These are phyloP conservation scores for Colletes collaris DNA, from an alignment of 2,888 invertebrate species.

Conservation along the genomic window DNA sequence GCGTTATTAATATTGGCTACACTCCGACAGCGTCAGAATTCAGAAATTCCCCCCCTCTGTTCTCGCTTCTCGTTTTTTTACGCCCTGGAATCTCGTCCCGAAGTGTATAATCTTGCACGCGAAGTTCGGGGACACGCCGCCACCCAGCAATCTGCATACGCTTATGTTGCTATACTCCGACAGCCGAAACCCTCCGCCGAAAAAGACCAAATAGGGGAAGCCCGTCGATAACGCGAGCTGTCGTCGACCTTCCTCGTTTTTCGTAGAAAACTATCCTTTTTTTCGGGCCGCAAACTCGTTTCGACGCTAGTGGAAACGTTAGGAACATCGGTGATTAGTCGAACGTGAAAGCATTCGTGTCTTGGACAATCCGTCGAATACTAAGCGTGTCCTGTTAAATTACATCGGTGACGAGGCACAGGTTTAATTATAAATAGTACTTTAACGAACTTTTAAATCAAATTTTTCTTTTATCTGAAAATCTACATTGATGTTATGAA, in stretches of 20 bases:
- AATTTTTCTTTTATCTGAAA: no score
- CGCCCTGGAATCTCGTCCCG: constrained; percentile 72
- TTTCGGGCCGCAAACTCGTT: no score
- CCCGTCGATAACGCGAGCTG: constrained; percentile 59
- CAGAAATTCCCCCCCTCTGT: constrained; percentile 26
- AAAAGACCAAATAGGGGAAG: constrained; percentile 39
- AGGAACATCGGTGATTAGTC: no score
- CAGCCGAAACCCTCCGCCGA: constrained; percentile 35
- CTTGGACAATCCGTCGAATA: no score
- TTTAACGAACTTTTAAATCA: no score
- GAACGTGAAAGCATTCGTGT: no score
- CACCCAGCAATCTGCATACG: constrained; percentile 79
- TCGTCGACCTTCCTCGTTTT: constrained; percentile 47
- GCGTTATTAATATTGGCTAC: constrained; percentile 74
- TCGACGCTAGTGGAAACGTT: no score
- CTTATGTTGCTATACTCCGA: constrained; percentile 65
- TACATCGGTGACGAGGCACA: no score
- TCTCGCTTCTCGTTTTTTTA: constrained; percentile 48
- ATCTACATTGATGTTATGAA: no score
- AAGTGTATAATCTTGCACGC: constrained; percentile 78
- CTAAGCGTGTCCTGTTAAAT: no score
- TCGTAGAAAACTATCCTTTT: no score
- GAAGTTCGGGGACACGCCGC: constrained; percentile 76
- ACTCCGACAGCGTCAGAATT: constrained; percentile 57
- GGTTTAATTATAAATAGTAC: no score